phyloP scores from a whole-genome alignment of 2,888 invertebrate species.

The Sinohyriopsis cumingii region DNA sequence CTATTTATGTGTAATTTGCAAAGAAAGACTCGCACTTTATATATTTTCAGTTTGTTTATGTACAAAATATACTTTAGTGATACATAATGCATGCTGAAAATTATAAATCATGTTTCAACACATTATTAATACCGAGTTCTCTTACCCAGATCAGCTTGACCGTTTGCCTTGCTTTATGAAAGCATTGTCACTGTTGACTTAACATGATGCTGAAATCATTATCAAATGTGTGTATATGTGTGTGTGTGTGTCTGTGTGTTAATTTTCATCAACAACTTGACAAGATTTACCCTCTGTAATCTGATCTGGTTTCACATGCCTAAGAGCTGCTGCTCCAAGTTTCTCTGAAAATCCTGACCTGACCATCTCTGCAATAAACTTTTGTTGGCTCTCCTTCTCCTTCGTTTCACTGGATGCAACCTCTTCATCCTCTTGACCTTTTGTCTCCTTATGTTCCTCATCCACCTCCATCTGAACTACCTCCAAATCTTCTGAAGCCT shows the following conservation, averaged over 20 bases:
- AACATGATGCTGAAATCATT: slow-evolving; percentile 46
- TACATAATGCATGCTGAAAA: too few species aligned
- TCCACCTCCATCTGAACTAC: slow-evolving; percentile 18
- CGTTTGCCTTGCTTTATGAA: too few species aligned
- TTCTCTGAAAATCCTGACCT: slow-evolving; percentile 33
- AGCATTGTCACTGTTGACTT: not conserved
- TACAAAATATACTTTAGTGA: too few species aligned
- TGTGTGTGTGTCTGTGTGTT: too few species aligned
- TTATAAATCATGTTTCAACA: too few species aligned
- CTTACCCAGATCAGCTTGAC: too few species aligned
- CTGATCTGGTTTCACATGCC: slow-evolving; percentile 23
- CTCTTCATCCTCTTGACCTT: slow-evolving; percentile 6
- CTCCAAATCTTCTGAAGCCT: slow-evolving; percentile 15
- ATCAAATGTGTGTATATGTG: too few species aligned
- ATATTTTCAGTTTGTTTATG: too few species aligned
- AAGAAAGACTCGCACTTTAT: too few species aligned
- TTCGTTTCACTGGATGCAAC: slow-evolving; percentile 38
- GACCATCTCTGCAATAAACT: slow-evolving; percentile 35
- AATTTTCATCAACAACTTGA: slow-evolving; percentile 4
- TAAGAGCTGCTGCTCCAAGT: slow-evolving; percentile 36
- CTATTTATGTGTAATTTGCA: too few species aligned
- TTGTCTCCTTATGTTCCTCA: not conserved
- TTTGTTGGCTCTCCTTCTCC: slow-evolving; percentile 11
- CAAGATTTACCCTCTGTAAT: slow-evolving; percentile 29
- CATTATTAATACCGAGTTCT: too few species aligned